A percentile compares a stretch with the other conserved stretches of the same genome.
phyloP scores from a whole-genome alignment of 1,140 invertebrate species.

The Plodia interpunctella region DNA sequence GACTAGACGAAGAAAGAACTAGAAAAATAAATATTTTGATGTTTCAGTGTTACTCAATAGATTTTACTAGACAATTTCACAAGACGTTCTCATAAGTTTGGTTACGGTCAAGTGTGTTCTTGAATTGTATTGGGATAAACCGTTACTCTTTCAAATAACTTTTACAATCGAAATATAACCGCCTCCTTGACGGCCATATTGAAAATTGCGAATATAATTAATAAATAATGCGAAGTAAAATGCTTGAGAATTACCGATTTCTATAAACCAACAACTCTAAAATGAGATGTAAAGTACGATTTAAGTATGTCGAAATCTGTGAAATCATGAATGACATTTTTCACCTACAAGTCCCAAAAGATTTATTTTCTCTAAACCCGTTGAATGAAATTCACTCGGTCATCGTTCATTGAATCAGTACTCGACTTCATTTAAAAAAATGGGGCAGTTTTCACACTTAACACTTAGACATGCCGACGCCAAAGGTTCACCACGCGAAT shows the following conservation, averaged over 20 bases:
- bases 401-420: slow-evolving; percentile 38
- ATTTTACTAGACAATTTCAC: no score
- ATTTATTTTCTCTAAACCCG: slow-evolving; percentile 18
- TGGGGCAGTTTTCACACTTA: slow-evolving; percentile 14
- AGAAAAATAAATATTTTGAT: no score
- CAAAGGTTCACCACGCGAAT: slow-evolving; percentile 18
- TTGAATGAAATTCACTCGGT: slow-evolving; percentile 43
- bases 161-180: no score
- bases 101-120: no score
- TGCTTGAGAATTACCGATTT: neutral
- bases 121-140: no score
- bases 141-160: no score
- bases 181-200: no score
- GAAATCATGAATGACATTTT: slow-evolving; percentile 51
- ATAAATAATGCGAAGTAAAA: neutral
- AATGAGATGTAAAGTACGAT: slow-evolving; percentile 38
- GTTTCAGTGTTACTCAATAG: no score
- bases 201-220: no score
- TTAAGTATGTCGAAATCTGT: slow-evolving; percentile 45
- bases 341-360: slow-evolving; percentile 1
- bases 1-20: no score
- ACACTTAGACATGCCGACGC: slow-evolving; percentile 53
- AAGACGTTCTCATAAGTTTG: no score
- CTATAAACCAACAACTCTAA: slow-evolving; percentile 13
- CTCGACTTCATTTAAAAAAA: slow-evolving; percentile 28